Evolutionary conservation across 2,888 invertebrate species (phyloP).

Genomic region (Pachydiplax longipennis): DNA sequence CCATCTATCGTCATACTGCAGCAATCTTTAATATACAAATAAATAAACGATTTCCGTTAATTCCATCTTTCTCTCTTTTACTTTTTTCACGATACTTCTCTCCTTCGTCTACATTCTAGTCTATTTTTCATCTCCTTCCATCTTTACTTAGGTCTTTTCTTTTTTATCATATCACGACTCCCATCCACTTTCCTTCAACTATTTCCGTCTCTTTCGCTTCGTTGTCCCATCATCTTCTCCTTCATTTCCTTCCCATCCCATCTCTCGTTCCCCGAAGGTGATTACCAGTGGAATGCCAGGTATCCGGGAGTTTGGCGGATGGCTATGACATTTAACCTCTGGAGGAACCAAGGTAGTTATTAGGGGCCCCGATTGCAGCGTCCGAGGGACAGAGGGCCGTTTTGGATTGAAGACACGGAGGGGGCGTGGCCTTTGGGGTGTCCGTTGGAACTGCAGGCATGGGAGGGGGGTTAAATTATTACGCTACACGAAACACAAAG

Average conservation of each 20-base stretch:
- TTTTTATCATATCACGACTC: too few species aligned
- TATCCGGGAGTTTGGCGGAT: conserved; percentile 24
- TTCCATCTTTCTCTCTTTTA: too few species aligned
- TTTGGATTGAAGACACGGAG: neutral
- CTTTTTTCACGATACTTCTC: too few species aligned
- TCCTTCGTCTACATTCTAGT: too few species aligned
- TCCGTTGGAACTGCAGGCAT: neutral
- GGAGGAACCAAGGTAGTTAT: neutral
- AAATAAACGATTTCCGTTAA: too few species aligned
- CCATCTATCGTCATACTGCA: too few species aligned
- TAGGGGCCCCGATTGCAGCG: neutral
- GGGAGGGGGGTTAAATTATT: neutral
- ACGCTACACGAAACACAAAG: neutral
- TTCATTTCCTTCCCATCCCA: neutral
- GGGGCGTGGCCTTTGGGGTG: neutral
- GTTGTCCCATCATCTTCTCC: neutral
- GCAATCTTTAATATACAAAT: too few species aligned
- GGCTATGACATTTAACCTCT: neutral
- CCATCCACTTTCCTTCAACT: neutral
- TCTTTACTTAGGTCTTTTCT: too few species aligned
- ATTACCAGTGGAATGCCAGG: conserved; percentile 17
- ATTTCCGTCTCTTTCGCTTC: neutral
- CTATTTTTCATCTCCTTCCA: too few species aligned
- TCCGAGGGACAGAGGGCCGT: neutral
- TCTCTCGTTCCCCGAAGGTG: neutral